Evolutionary conservation across 2,797 vertebrate genomes (phyloP), one percentile per base, ranked within the genome.

Genomic region (Smutsia gigantea): DNA sequence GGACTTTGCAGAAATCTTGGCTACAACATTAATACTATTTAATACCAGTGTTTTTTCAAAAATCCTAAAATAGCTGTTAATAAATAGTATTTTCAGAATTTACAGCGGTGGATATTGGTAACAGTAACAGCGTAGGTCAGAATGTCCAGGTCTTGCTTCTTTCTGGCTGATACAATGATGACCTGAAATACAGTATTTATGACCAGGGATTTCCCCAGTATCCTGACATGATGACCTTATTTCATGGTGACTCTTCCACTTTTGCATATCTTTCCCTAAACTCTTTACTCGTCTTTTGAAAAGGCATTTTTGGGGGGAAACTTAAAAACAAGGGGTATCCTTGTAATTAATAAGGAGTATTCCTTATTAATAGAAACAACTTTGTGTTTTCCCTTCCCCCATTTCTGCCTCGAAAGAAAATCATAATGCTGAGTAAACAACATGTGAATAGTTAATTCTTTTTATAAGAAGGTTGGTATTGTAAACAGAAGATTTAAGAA

Each of bases 351-450:
- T 46, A 46, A 46, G 46, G 10, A 46, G 10, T 46, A 63, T 94
- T 85, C 69, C 61, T 83, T 69, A 69, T 64, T 74, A 92, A 69
- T 34, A 42, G 61, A 77, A 68, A 88, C 42, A 57, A 77, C n/a
- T 95, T 17, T 51, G 18, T 14, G 18, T 79, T 93, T 97, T 94
- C 37, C 31, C 4, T 83, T 57, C 19, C 0, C 10, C 12, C 17
- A 77, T 90, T 96, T 93, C 29, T 88, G 23, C 51, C 57, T 93
- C 85, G 27, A 68, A 90, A 68, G 66, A 82, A 95, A 74, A 83
- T 3, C n/a, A 42, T 77, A 66, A 29, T 83, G 72, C 49, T 93
- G 39, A 85, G 27, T 93, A 77, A 77, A 55, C 68, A 75, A 19
- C 25, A 12, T 75, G 31, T 86, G 37, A 88, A 27, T 82, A 79